Conservation (phyloP, 53 echinoderm and acorn worm species). For the Glandiceps talaboti region DNA sequence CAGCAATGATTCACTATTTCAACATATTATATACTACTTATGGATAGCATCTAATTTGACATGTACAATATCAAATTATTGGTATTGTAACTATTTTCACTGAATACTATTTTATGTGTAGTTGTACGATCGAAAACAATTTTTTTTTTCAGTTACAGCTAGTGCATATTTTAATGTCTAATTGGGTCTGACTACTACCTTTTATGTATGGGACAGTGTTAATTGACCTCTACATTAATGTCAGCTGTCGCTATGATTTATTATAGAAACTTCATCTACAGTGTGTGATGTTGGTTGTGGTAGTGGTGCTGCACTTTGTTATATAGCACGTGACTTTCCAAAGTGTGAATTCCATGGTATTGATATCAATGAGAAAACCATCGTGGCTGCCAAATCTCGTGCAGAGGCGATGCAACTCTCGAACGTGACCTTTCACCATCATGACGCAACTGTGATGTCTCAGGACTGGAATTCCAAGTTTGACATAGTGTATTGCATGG, state of each 20-base stretch:
- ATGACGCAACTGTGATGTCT: constrained; percentile 23
- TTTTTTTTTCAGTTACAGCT: too few relatives aligned
- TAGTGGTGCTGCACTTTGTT: constrained; percentile 19
- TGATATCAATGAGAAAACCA: constrained; percentile 25
- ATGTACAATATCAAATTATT: too few relatives aligned
- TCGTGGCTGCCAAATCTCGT: constrained; percentile 9
- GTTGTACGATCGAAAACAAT: not conserved
- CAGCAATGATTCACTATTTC: too few relatives aligned
- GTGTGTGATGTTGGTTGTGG: constrained; percentile 60
- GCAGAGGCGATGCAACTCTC: constrained; percentile 14
- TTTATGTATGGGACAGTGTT: too few relatives aligned
- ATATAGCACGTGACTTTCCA: constrained; percentile 37
- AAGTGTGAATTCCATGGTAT: constrained; percentile 44
- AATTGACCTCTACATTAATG: too few relatives aligned
- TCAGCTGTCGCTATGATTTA: not conserved
- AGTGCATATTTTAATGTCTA: too few relatives aligned
- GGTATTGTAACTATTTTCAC: not conserved
- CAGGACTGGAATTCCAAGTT: constrained; percentile 42
- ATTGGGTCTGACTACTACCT: too few relatives aligned
- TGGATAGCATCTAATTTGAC: too few relatives aligned
- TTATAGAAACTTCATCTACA: not conserved
- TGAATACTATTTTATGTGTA: not conserved
- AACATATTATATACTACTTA: too few relatives aligned
- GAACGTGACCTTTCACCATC: constrained; percentile 30
- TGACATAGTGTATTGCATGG: constrained; percentile 44